Evolutionary conservation across 2,797 vertebrate genomes (phyloP), one percentile per base, ranked within the genome.

Genomic region (Sebastolobus alascanus): DNA sequence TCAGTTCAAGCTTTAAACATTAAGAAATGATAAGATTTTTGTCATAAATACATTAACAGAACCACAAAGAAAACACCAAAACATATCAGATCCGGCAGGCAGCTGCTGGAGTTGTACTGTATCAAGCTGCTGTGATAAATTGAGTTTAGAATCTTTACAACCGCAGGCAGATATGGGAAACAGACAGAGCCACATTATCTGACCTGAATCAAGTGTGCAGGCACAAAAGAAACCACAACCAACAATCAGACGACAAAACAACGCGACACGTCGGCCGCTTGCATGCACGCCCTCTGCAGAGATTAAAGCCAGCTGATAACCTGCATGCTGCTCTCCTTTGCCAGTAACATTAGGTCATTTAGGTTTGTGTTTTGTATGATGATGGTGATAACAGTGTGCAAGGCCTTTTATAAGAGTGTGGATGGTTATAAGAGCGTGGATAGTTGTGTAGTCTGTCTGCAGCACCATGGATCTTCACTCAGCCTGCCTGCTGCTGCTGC

Each of bases 251-350:
- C 65, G 8, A 56, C 58, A 35, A 80, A 75, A 75, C 29, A 55
- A 38, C 8, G 8, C 20, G 2, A 2, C 20, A 56, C 1, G 14
- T 56, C 31, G 27, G 18, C 66, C 12, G 2, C 29, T 3, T 27
- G 60, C 22, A 16, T 8, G 35, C 74, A 82, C 76, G 22, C 66
- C 65, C 84, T 72, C 16, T n/a, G 38, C 40, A 64, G 71, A 76
- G 68, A 80, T 82, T 55, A 35, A 68, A 43, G 54, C 55, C 60
- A 43, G 72, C 73, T 85, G 83, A 89, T 85, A 87, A 84, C 64
- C 40, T 22, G 5, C 52, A n/a, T 43, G 9, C n/a, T 40, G 67
- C 3, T 14, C 65, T 35, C 35, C 58, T 52, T 8, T 71, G 22
- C 73, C 63, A 50, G 70, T 46, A 87, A 82, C 33, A 59, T 38